Evolutionary conservation across 2,797 vertebrate genomes (phyloP), one percentile per base, ranked within the genome.

Genomic region (Linurgus olivaceus): DNA sequence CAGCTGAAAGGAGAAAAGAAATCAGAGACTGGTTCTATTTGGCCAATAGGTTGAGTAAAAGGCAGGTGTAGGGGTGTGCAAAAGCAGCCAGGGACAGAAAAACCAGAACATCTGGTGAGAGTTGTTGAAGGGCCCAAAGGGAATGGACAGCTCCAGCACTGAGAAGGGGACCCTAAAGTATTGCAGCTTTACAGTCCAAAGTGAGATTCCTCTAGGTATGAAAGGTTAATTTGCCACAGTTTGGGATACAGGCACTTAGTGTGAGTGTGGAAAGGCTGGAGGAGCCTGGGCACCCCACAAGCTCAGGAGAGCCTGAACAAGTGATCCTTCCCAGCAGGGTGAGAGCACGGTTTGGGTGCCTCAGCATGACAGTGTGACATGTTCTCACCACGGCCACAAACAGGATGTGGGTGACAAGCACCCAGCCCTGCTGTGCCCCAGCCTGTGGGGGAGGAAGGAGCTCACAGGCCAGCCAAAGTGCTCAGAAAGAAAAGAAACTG

Each of bases 341-440:
- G 19, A 13, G 68, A 73, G 47, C 29, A 6, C 2, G 0, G 23
- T 26, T 0, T 11, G 74, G 52, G 40, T 77, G 55, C 78, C 23
- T 3, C 67, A 2, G 19, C 59, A 35, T 12, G 48, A 42, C 28
- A 65, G 6, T 12, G 0, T 3, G 48, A 47, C 23, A 29, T 1
- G n/a, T 42, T 90, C 52, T 13, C 4, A 12, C 40, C 86, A 2
- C 0, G 3, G 8, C 61, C 70, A 68, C 92, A 97, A 97, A 97
- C 97, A 97, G 97, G 97, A 98, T 98, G 97, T 97, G 97, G 97
- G 95, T 57, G 47, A 47, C 2, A 6, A 31, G 55, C n/a, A 1
- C 6, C 11, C 19, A 44, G 78, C 55, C 24, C 55, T 38, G 86
- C 78, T 9, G 78, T 4, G 86, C 48, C 70, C 10, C 81, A 58